Conservation (phyloP, 2,888 invertebrate species). For the Horisme vitalbata region DNA sequence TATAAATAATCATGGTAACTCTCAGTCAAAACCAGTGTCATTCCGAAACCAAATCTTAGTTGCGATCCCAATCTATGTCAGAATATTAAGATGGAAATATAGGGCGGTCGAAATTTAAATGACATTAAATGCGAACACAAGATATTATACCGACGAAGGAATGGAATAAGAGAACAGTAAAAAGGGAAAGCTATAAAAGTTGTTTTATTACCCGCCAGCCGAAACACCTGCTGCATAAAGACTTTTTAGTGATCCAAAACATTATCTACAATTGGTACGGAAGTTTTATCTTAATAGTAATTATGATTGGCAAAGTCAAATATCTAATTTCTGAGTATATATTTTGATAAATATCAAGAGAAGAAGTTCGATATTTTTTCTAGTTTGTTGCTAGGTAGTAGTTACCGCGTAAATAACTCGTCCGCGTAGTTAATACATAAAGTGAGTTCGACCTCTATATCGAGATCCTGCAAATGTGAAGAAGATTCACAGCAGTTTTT, state of each 20-base stretch:
- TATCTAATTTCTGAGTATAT: too few species aligned
- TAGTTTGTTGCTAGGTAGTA: too few species aligned
- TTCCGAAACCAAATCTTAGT: not conserved
- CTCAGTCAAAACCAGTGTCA: too few species aligned
- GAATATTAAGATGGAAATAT: conserved; percentile 22
- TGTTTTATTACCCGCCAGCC: conserved; percentile 58
- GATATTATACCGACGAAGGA: conserved; percentile 48
- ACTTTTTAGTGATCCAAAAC: conserved; percentile 56
- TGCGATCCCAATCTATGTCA: not conserved
- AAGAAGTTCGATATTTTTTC: too few species aligned
- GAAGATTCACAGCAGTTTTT: too few species aligned
- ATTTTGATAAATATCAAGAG: too few species aligned
- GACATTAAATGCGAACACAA: conserved; percentile 32
- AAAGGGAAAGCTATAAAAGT: conserved; percentile 67
- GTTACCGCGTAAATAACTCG: too few species aligned
- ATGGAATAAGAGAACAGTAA: conserved; percentile 57
- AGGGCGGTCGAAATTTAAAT: conserved; percentile 25
- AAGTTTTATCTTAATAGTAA: conserved; percentile 1
- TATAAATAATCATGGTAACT: too few species aligned
- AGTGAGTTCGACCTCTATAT: too few species aligned
- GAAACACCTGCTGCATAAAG: conserved; percentile 70
- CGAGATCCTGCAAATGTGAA: too few species aligned
- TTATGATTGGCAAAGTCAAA: too few species aligned
- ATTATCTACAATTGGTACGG: conserved; percentile 35
- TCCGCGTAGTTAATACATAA: too few species aligned